Conservation (phyloP, 2,888 invertebrate species). For the Ophioninae sp. region DNA sequence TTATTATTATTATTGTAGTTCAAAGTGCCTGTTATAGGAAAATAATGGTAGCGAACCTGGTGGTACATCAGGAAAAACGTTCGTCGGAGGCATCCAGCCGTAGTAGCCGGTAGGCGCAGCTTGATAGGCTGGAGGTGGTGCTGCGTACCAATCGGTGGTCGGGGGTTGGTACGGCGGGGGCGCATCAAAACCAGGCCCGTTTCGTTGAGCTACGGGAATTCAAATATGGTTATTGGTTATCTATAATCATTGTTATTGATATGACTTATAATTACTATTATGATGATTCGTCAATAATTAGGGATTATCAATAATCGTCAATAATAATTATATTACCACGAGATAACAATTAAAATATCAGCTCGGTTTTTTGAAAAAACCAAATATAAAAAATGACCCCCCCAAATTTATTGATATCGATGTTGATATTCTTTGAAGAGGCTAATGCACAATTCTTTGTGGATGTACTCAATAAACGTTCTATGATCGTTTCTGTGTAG, state of each 20-base stretch:
- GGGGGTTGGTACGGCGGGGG: slow-evolving; percentile 94
- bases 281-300: too few species aligned
- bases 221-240: not conserved
- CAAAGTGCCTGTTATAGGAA: not conserved
- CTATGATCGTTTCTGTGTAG: too few species aligned
- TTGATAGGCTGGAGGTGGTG: slow-evolving; percentile 95
- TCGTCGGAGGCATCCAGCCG: slow-evolving; percentile 95
- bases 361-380: too few species aligned
- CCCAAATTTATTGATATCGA: too few species aligned
- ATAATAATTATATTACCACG: too few species aligned
- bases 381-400: too few species aligned
- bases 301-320: too few species aligned
- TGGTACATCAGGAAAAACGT: slow-evolving; percentile 84
- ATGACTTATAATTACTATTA: too few species aligned
- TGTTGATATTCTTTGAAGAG: too few species aligned
- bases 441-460: too few species aligned
- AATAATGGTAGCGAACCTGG: slow-evolving; percentile 75
- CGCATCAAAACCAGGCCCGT: slow-evolving; percentile 83
- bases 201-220: slow-evolving; percentile 84
- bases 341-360: too few species aligned
- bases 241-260: not conserved
- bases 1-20: not conserved
- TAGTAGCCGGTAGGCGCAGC: slow-evolving; percentile 94
- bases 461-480: too few species aligned
- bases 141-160: slow-evolving; percentile 90